Base-by-base conservation (phyloP, 2,888 invertebrate species). In the Geophilus truncorum region DNA sequence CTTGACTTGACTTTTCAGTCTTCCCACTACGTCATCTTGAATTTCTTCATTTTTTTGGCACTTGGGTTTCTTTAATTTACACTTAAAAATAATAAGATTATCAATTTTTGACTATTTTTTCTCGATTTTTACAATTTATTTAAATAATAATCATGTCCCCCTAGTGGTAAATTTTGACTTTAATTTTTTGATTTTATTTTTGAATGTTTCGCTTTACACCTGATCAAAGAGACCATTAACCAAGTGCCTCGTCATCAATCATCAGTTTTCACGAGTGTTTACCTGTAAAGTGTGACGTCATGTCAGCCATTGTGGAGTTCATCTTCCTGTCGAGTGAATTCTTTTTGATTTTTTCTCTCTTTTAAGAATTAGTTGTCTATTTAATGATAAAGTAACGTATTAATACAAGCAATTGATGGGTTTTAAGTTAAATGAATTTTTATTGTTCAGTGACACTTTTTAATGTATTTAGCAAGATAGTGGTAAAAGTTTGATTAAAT, bases 181-280 rank as follows among this genome's bases (percentile, higher is more conserved):
- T 45, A 45, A 45, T 7, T n/a, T 7, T 36, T 18, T 45, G 18
- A n/a, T 45, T 45, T 12, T 45, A 9, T 3, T 45, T 18, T 45
- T 45, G 45, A 45, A 15, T 45, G 12, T 45, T 45, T 45, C 32
- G 9, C 9, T 4, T 45, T 4, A 45, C 5, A n/a, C 45, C 45
- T 45, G 45, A 45, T 57, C 57, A 18, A 57, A 21, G 62, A 62
- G 62, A 62, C 62, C 62, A 62, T 62, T 62, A 25, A 62, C 62
- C 62, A 62, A 62, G 62, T 62, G 62, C 62, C 62, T 62, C 62
- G 62, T 25, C 62, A 62, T 62, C 62, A 62, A 62, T 62, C 62
- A 62, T 62, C 62, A 62, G 25, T 25, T 62, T 62, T 62, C 62
- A 62, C 62, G 62, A 62, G 62, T 62, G 62, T 62, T 62, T 62